Base-by-base conservation (phyloP, 1,140 invertebrate species). In the Ridgeia piscesae region DNA sequence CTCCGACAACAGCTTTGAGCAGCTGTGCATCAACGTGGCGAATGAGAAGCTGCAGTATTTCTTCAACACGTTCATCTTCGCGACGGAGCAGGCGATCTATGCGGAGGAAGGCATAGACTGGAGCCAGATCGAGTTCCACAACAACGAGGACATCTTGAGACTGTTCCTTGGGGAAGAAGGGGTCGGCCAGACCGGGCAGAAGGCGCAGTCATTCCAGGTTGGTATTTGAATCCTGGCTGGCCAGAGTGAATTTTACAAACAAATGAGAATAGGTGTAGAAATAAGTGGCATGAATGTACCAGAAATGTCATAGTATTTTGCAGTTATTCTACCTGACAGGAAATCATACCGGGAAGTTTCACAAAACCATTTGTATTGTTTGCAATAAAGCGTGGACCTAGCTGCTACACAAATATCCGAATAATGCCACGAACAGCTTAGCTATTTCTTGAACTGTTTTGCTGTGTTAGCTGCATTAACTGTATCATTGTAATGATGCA, bases 1-100 rank as follows among this genome's bases (percentile, higher is more conserved):
- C 94, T 96, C 97, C 0, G 97, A 96, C 48, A 98, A 98, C 95
- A 98, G 98, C 0, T 98, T 98, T 95, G 98, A 98, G 95, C 98
- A 98, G 98, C 97, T 98, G 95, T 99, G 98, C 96, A 99, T 99
- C 92, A 99, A 99, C 96, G 99, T 98, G 96, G 98, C 98, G 92
- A 98, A 98, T 95, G 97, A 98, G 95, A 97, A 98, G 95, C 96
- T 98, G n/a, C 97, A 98, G 96, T 98, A 98, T 95, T 99, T 99
- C 95, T 99, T 99, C 96, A 99, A 99, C 96, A 98, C 99, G 96
- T 98, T 99, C 96, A 98, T 99, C 91, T 99, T 99, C 96, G 77
- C 89, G 50, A 77, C 99, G 89, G 93, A 97, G 96, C 89, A 89
- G 94, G 94, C 97, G 95, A 97, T 98, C 94, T 98, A 98, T 93